Conservation (phyloP, 2,888 invertebrate genomes). For the Eristalis arbustorum region DNA sequence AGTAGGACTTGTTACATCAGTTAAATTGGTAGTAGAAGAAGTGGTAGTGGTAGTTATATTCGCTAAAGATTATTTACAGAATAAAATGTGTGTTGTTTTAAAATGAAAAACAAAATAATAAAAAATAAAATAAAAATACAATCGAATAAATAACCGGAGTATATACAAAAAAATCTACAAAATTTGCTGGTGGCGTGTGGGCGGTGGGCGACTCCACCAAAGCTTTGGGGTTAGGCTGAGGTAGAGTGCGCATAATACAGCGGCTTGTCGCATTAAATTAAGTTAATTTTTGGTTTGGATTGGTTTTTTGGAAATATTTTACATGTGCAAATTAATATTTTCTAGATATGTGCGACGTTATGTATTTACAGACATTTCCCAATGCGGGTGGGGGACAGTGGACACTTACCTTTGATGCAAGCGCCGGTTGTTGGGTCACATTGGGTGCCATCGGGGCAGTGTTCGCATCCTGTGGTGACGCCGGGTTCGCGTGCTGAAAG, state of each 20-base stretch:
- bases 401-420: conserved; percentile 89
- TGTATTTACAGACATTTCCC: conserved; percentile 69
- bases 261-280: conserved; percentile 75
- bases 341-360: conserved; percentile 61
- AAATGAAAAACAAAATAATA: conserved; percentile 15
- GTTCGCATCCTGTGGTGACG: conserved; percentile 83
- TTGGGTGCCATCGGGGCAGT: conserved; percentile 88
- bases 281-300: conserved; percentile 73
- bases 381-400: not conserved
- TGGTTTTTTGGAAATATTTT: conserved; percentile 2
- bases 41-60: conserved; percentile 77
- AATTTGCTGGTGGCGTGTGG: not conserved
- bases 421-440: conserved; percentile 91
- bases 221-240: conserved; percentile 53
- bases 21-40: conserved; percentile 74
- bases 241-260: conserved; percentile 32
- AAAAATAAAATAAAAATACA: not conserved
- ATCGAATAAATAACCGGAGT: conserved; percentile 4
- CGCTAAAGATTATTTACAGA: conserved; percentile 79
- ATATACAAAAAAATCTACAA: conserved; percentile 42
- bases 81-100: conserved; percentile 56
- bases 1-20: conserved; percentile 74
- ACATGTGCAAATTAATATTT: conserved; percentile 31
- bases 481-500: conserved; percentile 74
- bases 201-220: conserved; percentile 45